Conservation (phyloP, 2,888 invertebrate genomes). For the Malacosoma neustria region DNA sequence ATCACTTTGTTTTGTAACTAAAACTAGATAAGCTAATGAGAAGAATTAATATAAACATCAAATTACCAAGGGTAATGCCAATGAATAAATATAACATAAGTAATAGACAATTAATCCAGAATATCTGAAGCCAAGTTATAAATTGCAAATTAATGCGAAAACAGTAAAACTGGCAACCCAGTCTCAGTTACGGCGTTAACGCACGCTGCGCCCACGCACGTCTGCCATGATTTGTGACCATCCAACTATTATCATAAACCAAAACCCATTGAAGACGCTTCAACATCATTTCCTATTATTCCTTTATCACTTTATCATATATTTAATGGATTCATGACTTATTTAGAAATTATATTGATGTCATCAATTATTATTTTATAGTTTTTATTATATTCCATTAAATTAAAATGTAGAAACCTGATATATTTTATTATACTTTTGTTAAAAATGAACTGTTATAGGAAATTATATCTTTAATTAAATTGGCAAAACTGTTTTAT, state of each 20-base stretch:
- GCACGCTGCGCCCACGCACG: conserved; percentile 23
- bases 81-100: no score
- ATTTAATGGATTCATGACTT: neutral
- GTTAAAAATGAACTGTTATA: no score
- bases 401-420: neutral
- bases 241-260: conserved; percentile 39
- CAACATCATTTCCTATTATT: neutral
- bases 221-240: conserved; percentile 24
- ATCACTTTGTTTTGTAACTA: no score
- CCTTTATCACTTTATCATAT: neutral
- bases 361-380: neutral
- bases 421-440: neutral
- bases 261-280: neutral
- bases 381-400: neutral
- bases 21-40: no score
- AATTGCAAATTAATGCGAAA: neutral
- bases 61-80: no score
- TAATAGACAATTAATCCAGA: no score
- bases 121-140: no score
- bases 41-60: no score
- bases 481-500: no score
- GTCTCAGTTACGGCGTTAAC: neutral
- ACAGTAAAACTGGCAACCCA: neutral
- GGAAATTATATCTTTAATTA: no score
- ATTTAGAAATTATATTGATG: neutral